A percentile compares a stretch with the other conserved stretches of the same genome.
These are phyloP conservation scores for Egretta garzetta DNA, from an alignment of 2,113 vertebrate species.

Conservation along the genomic window DNA sequence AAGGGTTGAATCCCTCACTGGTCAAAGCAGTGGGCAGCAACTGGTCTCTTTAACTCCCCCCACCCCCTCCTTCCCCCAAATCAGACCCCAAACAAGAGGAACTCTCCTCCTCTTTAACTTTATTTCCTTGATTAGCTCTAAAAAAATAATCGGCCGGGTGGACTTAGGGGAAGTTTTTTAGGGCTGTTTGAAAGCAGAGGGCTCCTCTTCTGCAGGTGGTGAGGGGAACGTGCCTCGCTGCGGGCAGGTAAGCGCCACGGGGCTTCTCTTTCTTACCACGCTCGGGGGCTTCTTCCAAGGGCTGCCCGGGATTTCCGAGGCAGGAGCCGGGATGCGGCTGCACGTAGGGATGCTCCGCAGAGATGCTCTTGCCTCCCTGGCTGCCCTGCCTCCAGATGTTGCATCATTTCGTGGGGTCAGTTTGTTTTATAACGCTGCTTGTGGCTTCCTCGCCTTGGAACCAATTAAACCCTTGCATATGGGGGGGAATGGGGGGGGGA, in stretches of 20 bases:
- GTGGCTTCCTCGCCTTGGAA: neutral
- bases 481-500: neutral
- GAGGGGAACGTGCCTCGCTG: neutral
- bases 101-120: conserved; percentile 71
- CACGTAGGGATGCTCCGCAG: neutral
- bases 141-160: neutral
- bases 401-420: conserved; percentile 3
- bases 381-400: conserved; percentile 58
- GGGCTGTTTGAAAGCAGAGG: neutral
- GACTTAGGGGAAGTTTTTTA: neutral
- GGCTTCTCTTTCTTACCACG: neutral
- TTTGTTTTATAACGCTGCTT: neutral
- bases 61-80: conserved; percentile 51
- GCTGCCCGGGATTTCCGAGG: neutral
- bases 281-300: neutral
- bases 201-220: conserved; percentile 12
- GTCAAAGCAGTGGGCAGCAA: conserved; percentile 72
- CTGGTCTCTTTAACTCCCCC: conserved; percentile 66
- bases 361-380: neutral
- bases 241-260: conserved; percentile 39
- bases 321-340: neutral
- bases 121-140: conserved; percentile 68
- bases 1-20: conserved; percentile 74
- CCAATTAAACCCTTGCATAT: neutral
- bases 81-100: conserved; percentile 60